Evolutionary conservation across 2,113 vertebrate genomes (phyloP), one percentile per base, ranked within the genome.

Genomic region (Dicentrarchus labrax): DNA sequence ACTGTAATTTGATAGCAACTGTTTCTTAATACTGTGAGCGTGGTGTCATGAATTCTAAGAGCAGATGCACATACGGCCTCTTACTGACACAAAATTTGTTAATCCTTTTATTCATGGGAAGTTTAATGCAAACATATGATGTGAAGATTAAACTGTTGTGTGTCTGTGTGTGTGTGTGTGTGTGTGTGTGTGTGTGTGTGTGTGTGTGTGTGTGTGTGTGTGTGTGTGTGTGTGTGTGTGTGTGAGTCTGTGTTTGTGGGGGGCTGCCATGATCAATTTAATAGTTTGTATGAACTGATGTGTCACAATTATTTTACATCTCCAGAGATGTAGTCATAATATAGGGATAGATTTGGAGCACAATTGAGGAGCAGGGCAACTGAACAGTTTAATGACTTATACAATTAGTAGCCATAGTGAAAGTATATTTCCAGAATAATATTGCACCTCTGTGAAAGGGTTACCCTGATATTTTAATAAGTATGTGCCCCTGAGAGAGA

Each of bases 1-100:
- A 92, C 72, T 84, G 71, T 88, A 89, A 91, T 91, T 91, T 86
- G 84, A 93, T 89, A 91, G 78, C 80, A 83, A 85, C 87, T 84
- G 73, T 79, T 90, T 81, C 64, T 78, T 84, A 84, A 82, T 91
- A 76, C 22, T 21, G 65, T 6, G 61, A 79, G 73, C 11, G n/a
- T 39, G 53, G n/a, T 82, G 80, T 60, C 22, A 38, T 84, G 72
- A 78, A 89, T 91, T 83, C 19, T 51, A 83, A 84, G 65, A 91
- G 56, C 36, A 16, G 61, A 72, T 69, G 54, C 73, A 72, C 48
- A 83, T 84, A 56, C 24, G 48, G 54, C 41, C 45, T 75, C 57
- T 72, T 19, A 47, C 72, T 62, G 65, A 59, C 45, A 65, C 9
- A 72, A 84, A 60, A 82, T 64, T 8, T 60, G 57, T 45, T 43